Percentiles rank a stretch among this genome's conserved stretches.
phyloP scores from a whole-genome alignment of 1,140 invertebrate species.

The Pachypsylla venusta region DNA sequence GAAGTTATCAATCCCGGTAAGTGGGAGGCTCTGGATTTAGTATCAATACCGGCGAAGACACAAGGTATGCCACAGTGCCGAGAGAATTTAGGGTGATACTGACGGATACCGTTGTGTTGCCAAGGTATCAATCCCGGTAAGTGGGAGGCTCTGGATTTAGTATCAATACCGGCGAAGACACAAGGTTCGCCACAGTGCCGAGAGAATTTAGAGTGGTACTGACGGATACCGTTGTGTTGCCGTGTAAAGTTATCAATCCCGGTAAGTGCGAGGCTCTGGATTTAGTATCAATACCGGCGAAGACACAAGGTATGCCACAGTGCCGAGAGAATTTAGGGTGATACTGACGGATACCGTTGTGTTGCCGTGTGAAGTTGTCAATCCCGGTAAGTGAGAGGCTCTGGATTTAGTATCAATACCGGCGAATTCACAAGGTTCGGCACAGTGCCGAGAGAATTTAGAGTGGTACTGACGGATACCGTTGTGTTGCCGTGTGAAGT shows the following conservation, averaged over 20 bases:
- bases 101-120: constrained; percentile 30
- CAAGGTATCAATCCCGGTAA: constrained; percentile 32
- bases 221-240: constrained; percentile 30
- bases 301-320: constrained; percentile 34
- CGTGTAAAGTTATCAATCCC: constrained; percentile 31
- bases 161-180: neutral
- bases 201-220: constrained; percentile 29
- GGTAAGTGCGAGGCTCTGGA: constrained; percentile 25
- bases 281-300: neutral
- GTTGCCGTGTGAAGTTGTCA: constrained; percentile 31
- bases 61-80: constrained; percentile 34
- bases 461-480: constrained; percentile 29
- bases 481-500: constrained; percentile 32
- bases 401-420: neutral
- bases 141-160: constrained; percentile 12
- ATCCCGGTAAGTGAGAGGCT: constrained; percentile 28
- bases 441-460: constrained; percentile 30
- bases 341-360: constrained; percentile 30
- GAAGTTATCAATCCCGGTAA: constrained; percentile 31
- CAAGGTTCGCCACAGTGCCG: constrained; percentile 35
- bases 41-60: neutral
- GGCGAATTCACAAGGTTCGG: constrained; percentile 31
- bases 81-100: constrained; percentile 29
- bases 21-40: constrained; percentile 14
- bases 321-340: constrained; percentile 28